phyloP scores from a whole-genome alignment of 2,113 vertebrate genomes.

The Siphamia tubifer region DNA sequence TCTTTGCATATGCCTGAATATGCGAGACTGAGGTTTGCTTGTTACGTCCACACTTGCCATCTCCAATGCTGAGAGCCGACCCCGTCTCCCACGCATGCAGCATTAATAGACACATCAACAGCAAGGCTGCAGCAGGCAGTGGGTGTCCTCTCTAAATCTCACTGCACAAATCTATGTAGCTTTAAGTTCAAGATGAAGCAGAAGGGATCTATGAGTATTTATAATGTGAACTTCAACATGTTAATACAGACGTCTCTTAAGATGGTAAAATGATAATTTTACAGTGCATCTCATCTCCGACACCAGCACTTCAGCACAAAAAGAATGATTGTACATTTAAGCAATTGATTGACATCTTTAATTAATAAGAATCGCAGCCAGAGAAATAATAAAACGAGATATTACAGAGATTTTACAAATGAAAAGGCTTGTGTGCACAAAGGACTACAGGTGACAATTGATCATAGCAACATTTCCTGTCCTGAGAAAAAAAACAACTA shows the following conservation, averaged over 20 bases:
- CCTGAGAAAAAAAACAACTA: conserved; percentile 15
- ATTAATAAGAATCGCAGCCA: conserved; percentile 57
- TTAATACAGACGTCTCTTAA: background rate
- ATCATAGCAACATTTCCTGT: conserved; percentile 32
- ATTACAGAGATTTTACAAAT: conserved; percentile 60
- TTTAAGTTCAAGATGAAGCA: conserved; percentile 32
- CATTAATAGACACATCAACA: conserved; percentile 73
- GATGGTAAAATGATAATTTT: conserved; percentile 4
- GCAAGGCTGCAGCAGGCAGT: conserved; percentile 62
- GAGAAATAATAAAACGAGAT: conserved; percentile 37
- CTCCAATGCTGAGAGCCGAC: conserved; percentile 55
- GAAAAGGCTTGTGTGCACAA: conserved; percentile 34
- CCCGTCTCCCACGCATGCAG: conserved; percentile 74
- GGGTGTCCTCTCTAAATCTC: conserved; percentile 64
- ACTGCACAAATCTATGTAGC: conserved; percentile 50
- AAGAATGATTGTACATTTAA: conserved; percentile 55
- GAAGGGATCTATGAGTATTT: conserved; percentile 31
- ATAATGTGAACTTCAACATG: conserved; percentile 1
- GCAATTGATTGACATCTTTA: conserved; percentile 68
- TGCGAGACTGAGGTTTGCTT: conserved; percentile 45
- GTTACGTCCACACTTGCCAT: conserved; percentile 54
- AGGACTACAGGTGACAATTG: conserved; percentile 28
- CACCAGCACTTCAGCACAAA: conserved; percentile 24
- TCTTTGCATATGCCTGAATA: conserved; percentile 36
- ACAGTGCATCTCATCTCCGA: conserved; percentile 11